phyloP scores from a whole-genome alignment of 2,113 vertebrate genomes.

The Carollia perspicillata region DNA sequence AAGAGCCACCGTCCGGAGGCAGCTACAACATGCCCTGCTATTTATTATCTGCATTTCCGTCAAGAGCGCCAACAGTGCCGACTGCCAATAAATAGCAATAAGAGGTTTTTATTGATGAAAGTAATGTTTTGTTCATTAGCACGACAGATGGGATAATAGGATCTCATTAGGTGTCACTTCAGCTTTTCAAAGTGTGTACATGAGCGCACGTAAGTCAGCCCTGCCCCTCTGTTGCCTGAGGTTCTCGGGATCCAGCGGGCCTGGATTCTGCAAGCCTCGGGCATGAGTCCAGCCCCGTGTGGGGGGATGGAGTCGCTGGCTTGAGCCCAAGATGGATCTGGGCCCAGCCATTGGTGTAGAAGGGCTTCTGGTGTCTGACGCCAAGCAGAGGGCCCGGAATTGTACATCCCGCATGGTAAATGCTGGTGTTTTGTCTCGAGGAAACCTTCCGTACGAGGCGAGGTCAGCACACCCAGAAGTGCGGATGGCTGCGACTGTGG shows the following conservation, averaged over 20 bases:
- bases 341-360: background rate
- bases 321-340: background rate
- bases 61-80: background rate
- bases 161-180: background rate
- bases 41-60: background rate
- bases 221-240: background rate
- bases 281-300: background rate
- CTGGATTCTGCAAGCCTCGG: background rate
- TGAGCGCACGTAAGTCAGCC: background rate
- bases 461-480: background rate
- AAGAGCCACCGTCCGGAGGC: background rate
- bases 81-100: background rate
- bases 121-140: constrained; percentile 18
- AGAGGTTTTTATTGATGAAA: background rate
- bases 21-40: background rate
- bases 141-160: background rate
- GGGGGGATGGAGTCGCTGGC: background rate
- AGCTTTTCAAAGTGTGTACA: background rate
- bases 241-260: background rate
- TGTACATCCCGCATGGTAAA: background rate
- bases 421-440: background rate
- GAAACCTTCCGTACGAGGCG: background rate
- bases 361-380: background rate
- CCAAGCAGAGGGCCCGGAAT: background rate
- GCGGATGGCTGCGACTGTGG: background rate